Base-by-base conservation (phyloP, 2,888 invertebrate species). In the Psylliodes chrysocephalus region DNA sequence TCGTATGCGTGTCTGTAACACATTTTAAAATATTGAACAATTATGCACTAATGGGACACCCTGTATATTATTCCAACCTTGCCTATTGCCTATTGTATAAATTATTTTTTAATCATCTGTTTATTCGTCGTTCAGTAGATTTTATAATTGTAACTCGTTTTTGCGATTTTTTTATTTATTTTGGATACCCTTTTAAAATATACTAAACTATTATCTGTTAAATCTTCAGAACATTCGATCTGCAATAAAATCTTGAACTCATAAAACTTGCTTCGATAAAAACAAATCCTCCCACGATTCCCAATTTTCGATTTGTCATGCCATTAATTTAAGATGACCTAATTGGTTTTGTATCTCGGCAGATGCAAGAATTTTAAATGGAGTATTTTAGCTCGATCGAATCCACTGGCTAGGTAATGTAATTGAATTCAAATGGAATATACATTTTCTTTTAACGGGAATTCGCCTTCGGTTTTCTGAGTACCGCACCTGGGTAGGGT, bases 251-350 rank as follows among this genome's bases (percentile, higher is more conserved):
- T 38, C 15, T 38, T 4, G 14, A 14, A 15, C 38, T 38, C 12
- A 33, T 33, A 33, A 33, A 33, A 33, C 22, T 33, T n/a, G 3
- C 2, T 14, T 17, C 18, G 42, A 17, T 42, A 42, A 42, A 42
- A 42, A 12, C 42, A 42, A 42, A 42, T 17, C 3, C 42, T 3
- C 10, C 17, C 2, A 6, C 7, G 42, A 17, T 51, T 40, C 28
- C n/a, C 28, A 40, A 59, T 49, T 49, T 59, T 51, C 25, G 49
- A 49, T 51, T 59, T 64, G 52, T 61, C 60, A 59, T 44, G 60
- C 53, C 60, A 57, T 60, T 64, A 67, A 61, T 64, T 67, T 17
- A 61, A 40, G 44, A 64, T 61, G 63, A 54, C 53, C 60, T 57
- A 64, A 61, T 67, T 67, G 60, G 49, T 44, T 60, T 40, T 49